A percentile compares a stretch with the other conserved stretches of the same genome.
These are phyloP conservation scores for Poeciliopsis retropinna DNA, from an alignment of 2,113 vertebrate species.

Conservation along the genomic window DNA sequence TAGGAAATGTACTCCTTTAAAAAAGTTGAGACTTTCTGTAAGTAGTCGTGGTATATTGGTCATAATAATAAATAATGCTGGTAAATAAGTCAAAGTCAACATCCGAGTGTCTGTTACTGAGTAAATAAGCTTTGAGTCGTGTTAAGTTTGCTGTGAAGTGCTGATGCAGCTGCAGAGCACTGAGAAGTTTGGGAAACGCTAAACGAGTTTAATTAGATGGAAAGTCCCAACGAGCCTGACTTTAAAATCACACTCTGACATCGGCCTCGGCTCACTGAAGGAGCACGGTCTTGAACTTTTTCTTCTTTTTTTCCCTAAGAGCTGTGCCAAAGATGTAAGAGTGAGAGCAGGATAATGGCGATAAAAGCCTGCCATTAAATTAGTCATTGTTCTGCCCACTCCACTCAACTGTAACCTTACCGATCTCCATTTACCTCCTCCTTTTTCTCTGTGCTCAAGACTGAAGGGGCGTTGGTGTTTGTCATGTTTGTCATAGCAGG, in stretches of 20 bases:
- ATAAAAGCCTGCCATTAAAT: constrained; percentile 39
- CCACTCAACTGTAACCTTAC: constrained; percentile 19
- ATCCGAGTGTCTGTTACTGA: constrained; percentile 27
- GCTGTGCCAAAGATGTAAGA: neutral
- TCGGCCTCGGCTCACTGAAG: constrained; percentile 12
- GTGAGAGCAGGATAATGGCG: neutral
- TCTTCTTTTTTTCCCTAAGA: neutral
- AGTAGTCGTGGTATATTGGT: neutral
- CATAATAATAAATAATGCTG: constrained; percentile 24
- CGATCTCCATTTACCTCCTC: constrained; percentile 5
- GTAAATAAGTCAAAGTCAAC: constrained; percentile 30
- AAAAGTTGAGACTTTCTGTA: neutral
- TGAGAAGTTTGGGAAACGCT: constrained; percentile 15
- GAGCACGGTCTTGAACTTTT: constrained; percentile 3
- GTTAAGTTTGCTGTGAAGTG: constrained; percentile 17
- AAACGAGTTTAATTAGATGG: constrained; percentile 25
- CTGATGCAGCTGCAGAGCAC: constrained; percentile 33
- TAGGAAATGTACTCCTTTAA: neutral
- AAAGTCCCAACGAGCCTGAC: neutral
- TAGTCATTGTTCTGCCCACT: constrained; percentile 32
- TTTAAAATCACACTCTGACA: constrained; percentile 3
- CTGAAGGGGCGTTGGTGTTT: constrained; percentile 4
- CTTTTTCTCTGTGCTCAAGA: constrained; percentile 1
- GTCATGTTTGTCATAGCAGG: neutral
- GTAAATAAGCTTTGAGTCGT: constrained; percentile 24